Evolutionary conservation across 2,888 invertebrate species (phyloP).

Genomic region (Amorpha juglandis): DNA sequence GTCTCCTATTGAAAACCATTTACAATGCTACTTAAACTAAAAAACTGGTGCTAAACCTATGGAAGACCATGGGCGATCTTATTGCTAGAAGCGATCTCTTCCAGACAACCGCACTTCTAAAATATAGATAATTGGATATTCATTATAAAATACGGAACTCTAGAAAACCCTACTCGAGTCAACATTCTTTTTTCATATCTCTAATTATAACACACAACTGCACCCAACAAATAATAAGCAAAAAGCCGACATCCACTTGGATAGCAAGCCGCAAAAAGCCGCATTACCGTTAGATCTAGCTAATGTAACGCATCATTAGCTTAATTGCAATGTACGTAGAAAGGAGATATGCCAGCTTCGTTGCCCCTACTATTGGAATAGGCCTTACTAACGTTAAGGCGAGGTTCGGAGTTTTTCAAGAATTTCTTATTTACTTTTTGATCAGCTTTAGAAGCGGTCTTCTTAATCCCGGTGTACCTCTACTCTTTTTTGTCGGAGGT

Average conservation of each 20-base stretch:
- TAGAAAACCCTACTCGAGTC: not conserved
- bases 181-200: not conserved
- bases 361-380: too few relatives aligned
- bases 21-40: too few relatives aligned
- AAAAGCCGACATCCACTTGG: slow-evolving; percentile 1
- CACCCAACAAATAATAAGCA: slow-evolving; percentile 6
- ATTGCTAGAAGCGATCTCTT: too few relatives aligned
- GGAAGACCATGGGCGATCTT: too few relatives aligned
- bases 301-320: slow-evolving; percentile 50
- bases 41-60: too few relatives aligned
- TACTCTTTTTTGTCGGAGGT: too few relatives aligned
- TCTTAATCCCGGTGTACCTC: too few relatives aligned
- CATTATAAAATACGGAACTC: not conserved
- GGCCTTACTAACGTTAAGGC: not conserved
- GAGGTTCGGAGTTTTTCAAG: not conserved
- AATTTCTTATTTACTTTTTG: too few relatives aligned
- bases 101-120: too few relatives aligned
- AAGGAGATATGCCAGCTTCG: not conserved
- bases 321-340: slow-evolving; percentile 41
- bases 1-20: too few relatives aligned
- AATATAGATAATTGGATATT: too few relatives aligned
- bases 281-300: slow-evolving; percentile 33
- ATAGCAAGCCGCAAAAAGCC: slow-evolving; percentile 20
- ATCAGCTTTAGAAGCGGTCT: too few relatives aligned
- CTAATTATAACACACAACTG: slow-evolving; percentile 21